These are phyloP conservation scores for Phyto melanocephala DNA, from an alignment of 2,888 invertebrate species.

Conservation along the genomic window DNA sequence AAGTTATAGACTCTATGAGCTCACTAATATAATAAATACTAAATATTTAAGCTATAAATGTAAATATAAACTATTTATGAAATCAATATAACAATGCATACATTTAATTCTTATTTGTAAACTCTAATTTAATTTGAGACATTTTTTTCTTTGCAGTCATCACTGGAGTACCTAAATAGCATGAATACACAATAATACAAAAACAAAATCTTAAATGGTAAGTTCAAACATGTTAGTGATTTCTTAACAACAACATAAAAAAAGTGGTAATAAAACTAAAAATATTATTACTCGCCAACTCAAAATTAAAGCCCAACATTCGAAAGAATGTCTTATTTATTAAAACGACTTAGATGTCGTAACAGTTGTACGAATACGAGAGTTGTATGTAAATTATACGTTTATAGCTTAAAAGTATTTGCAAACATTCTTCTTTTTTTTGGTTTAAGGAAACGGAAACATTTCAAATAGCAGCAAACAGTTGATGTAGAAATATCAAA, in stretches of 20 bases:
- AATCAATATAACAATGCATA: no score
- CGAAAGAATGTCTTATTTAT: conserved; percentile 29
- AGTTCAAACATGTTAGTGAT: not conserved
- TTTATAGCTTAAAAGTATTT: conserved; percentile 25
- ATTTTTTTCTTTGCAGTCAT: not conserved
- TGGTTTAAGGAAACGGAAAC: conserved; percentile 60
- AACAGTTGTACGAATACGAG: conserved; percentile 17
- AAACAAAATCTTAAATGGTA: conserved; percentile 6
- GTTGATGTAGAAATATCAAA: no score
- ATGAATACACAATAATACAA: not conserved
- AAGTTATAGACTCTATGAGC: no score
- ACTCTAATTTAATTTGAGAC: not conserved
- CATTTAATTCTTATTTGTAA: no score
- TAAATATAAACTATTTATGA: no score
- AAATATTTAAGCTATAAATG: no score
- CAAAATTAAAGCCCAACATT: not conserved
- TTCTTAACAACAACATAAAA: not conserved
- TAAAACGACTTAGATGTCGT: conserved; percentile 45
- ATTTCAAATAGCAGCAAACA: conserved; percentile 53
- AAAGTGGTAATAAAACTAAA: not conserved
- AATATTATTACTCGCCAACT: not conserved
- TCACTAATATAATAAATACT: no score
- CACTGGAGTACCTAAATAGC: not conserved
- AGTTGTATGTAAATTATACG: conserved; percentile 38
- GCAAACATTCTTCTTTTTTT: conserved; percentile 30